Evolutionary conservation across 2,888 invertebrate genomes (phyloP), one percentile per base, ranked within the genome.

Genomic region (Allolobophora icterica): DNA sequence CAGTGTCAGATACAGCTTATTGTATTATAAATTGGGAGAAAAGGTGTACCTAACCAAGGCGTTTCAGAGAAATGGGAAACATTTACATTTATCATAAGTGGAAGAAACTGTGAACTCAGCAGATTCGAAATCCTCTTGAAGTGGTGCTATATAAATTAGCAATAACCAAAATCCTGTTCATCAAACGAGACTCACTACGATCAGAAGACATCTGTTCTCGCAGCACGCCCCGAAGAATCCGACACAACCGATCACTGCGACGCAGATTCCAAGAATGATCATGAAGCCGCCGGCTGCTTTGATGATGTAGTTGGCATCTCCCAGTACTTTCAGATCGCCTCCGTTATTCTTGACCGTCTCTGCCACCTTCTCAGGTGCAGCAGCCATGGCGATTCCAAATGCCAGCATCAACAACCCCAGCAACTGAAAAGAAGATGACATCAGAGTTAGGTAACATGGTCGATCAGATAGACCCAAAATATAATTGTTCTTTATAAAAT

Each of bases 181-280:
- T 2, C 24, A 24, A 52, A 24, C n/a, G 30, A 71, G 30, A n/a
- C 87, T 24, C 35, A 87, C 87, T 13, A 87, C n/a, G 8, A 38
- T 87, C 87, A 87, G 87, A 1, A 87, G 87, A 34, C 21, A 21
- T 87, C 34, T 83, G 90, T 83, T 90, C 84, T 90, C 90, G 45
- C 90, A 84, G 84, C 90, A 90, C 13, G 90, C 90, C 5, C 90
- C 90, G 42, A 83, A 90, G 45, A 83, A 90, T 19, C 90, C 90
- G 33, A 90, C 0, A 11, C 21, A 11, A 38, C 40, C 84, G 87
- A 90, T 84, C 3, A 90, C 3, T 4, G 40, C 33, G 8, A 84
- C 40, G n/a, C 34, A 15, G 13, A 0, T 1, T 38, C 90, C 90
- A 19, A 90, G 40, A 19, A 90, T 17, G 40, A 90, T 84, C 90